Conservation (phyloP, 2,888 invertebrate species). For the Lymantria dispar region DNA sequence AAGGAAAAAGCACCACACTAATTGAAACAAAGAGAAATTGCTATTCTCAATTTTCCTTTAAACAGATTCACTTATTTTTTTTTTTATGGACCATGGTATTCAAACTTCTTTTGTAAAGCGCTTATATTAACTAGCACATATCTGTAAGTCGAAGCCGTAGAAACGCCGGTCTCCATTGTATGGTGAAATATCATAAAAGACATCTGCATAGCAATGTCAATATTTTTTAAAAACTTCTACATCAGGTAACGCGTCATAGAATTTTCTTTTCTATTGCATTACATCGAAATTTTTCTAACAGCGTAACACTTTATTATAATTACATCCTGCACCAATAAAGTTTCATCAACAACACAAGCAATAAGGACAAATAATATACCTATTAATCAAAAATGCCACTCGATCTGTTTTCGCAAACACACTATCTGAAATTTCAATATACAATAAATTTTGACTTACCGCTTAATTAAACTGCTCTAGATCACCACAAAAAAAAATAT, state of each 20-base stretch:
- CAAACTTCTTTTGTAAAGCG: too few relatives aligned
- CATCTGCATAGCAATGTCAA: slow-evolving; percentile 22
- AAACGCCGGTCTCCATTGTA: slow-evolving; percentile 15
- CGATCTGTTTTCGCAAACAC: slow-evolving; percentile 53
- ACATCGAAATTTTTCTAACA: not conserved
- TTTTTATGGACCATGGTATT: too few relatives aligned
- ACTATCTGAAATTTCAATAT: slow-evolving; percentile 23
- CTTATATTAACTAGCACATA: too few relatives aligned
- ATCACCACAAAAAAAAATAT: slow-evolving; percentile 1
- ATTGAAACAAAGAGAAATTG: too few relatives aligned
- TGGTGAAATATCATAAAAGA: slow-evolving; percentile 26
- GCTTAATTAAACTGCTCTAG: slow-evolving; percentile 5
- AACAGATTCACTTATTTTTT: too few relatives aligned
- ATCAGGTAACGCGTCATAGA: not conserved
- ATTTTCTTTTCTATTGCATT: too few relatives aligned
- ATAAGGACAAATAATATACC: slow-evolving; percentile 33
- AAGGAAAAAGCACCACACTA: too few relatives aligned
- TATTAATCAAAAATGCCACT: slow-evolving; percentile 48
- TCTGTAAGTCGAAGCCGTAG: slow-evolving; percentile 10
- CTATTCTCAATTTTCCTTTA: too few relatives aligned
- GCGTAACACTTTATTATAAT: not conserved
- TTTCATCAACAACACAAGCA: slow-evolving; percentile 27
- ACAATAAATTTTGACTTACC: slow-evolving; percentile 38
- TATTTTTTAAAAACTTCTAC: slow-evolving; percentile 12
- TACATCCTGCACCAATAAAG: slow-evolving; percentile 8